Evolutionary conservation across 2,113 vertebrate genomes (phyloP), one percentile per base, ranked within the genome.

Genomic region (Rhynchomys soricoides): DNA sequence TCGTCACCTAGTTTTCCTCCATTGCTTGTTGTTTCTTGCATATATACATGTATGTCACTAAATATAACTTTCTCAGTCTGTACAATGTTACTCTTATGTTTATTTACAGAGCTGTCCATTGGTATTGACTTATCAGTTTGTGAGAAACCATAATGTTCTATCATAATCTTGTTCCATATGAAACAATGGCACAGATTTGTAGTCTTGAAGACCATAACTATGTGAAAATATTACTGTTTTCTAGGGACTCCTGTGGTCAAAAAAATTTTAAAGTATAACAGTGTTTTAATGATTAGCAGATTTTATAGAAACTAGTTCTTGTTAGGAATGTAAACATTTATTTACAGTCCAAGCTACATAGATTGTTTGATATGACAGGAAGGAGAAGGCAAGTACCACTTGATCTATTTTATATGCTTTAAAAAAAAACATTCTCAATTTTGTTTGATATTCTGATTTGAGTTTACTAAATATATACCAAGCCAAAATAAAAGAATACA

Each of bases 161-260:
- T 99, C 99, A 59, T 99, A 99, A 97, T 99, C 99, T 93, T 99
- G 98, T 95, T 99, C 99, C 99, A 99, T 99, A 98, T 99, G 99
- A 98, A 99, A 99, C 97, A 99, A 99, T 99, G 99, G 98, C 99
- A 99, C 96, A 99, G 99, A 98, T 99, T 99, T 97, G 99, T 99
- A 97, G 99, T 99, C 99, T 99, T 99, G 97, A 99, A 99, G 98
- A 99, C 99, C 99, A 99, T 99, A 98, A 99, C 99, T 98, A 99
- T 99, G 98, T 99, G 99, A 98, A 99, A 99, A 92, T 99, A 99
- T 98, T 99, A 98, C 99, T 99, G 97, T 99, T 99, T 98, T 99
- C 99, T 97, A 99, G n/a, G n/a, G n/a, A n/a, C n/a, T 59, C 57
- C 98, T 75, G 99, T 96, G 99, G 99, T 15, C 99, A 99, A 98